Evolutionary conservation across 2,888 invertebrate species (phyloP), one percentile per base, ranked within the genome.

Genomic region (Axea sp.): DNA sequence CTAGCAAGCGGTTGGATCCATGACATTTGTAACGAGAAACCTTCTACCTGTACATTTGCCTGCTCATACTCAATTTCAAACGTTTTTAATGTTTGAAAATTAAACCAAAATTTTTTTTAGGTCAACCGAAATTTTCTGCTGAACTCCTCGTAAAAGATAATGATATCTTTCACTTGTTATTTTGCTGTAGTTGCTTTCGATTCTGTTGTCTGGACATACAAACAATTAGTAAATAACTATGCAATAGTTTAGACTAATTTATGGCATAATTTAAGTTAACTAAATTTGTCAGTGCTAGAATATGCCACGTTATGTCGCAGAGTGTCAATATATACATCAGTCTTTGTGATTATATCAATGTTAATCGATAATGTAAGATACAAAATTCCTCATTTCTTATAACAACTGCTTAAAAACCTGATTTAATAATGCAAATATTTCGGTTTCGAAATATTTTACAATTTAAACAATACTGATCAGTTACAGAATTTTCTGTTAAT

Each of bases 341-440:
- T 33, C 41, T 28, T 64, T 53, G 43, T 45, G 14, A 19, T 28
- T 14, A n/a, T 11, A 7, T 5, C 17, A 14, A 4, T 9, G 33
- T 12, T 53, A 53, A 64, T 64, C 60, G 35, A 64, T 64, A 64
- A 0, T n/a, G 41, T 41, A 41, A 33, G 33, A 24, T 43, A 43
- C 39, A 31, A 30, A 31, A 37, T 37, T 19, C 17, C 30, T 41
- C 28, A 55, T 55, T 53, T 37, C 24, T 24, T 26, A 1, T 28
- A 17, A 9, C 28, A 6, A 28, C 26, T 8, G 6, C 6, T 3
- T 6, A 43, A 7, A 1, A 28, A 26, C 43, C 14, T 28, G 15
- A n/a, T 1, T 43, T 5, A 28, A 28, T 43, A n/a, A n/a, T 43
- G 15, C 12, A 45, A 28, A 30, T 26, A 43, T 8, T 14, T 9